phyloP scores from a whole-genome alignment of 2,797 vertebrate genomes.

The Scleropages formosus region DNA sequence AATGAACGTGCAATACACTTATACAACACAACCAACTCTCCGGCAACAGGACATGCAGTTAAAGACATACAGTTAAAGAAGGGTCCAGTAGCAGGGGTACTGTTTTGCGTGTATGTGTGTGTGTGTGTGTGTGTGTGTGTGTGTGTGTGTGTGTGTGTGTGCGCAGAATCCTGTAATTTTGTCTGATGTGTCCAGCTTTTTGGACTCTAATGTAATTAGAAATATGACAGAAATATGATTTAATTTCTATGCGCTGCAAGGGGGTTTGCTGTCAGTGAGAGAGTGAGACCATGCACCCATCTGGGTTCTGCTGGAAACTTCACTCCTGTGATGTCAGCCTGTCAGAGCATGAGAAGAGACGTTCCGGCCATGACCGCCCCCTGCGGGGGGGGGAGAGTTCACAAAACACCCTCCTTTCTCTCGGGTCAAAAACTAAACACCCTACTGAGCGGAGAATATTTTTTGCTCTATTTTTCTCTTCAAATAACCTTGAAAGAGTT shows the following conservation, averaged over 20 bases:
- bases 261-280: not conserved
- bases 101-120: not conserved
- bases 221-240: not conserved
- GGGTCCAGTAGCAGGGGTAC: not conserved
- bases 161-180: not conserved
- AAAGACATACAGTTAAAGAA: not conserved
- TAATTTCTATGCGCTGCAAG: not conserved
- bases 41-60: not conserved
- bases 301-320: not conserved
- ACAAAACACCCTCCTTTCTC: not conserved
- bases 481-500: conserved; percentile 19
- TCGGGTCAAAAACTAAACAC: not conserved
- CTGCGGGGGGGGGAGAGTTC: not conserved
- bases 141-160: not conserved
- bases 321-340: conserved; percentile 10
- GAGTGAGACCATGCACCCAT: not conserved
- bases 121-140: not conserved
- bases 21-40: not conserved
- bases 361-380: not conserved
- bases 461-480: not conserved
- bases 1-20: not conserved
- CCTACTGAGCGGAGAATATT: not conserved
- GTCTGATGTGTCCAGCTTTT: not conserved
- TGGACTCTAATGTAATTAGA: not conserved
- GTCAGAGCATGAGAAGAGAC: not conserved